phyloP scores from a whole-genome alignment of 2,113 vertebrate genomes.

The Neodon shergylaensis region DNA sequence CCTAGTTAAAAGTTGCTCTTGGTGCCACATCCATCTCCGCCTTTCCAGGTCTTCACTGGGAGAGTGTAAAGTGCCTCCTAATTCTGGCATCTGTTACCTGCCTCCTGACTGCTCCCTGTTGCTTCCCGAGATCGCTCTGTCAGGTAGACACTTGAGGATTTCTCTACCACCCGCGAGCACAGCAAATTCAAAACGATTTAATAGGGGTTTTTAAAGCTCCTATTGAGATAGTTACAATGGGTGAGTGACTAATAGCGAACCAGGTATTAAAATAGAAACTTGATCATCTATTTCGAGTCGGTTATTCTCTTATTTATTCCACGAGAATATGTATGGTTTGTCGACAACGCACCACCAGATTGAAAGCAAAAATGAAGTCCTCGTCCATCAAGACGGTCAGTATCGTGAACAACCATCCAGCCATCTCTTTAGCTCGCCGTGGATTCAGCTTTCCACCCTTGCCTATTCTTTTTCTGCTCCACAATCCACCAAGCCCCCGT shows the following conservation, averaged over 20 bases:
- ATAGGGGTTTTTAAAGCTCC: not conserved
- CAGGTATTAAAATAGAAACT: not conserved
- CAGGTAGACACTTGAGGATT: constrained; percentile 79
- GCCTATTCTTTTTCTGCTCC: not conserved
- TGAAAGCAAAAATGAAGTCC: not conserved
- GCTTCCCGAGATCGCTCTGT: constrained; percentile 70
- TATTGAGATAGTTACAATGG: constrained; percentile 29
- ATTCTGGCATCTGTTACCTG: constrained; percentile 74
- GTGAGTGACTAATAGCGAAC: not conserved
- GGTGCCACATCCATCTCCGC: constrained; percentile 68
- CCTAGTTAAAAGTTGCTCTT: constrained; percentile 76
- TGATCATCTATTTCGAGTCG: not conserved
- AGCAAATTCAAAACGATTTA: constrained; percentile 56
- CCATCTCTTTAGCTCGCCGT: not conserved
- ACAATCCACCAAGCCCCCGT: not conserved
- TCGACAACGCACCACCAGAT: not conserved
- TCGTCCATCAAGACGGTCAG: not conserved
- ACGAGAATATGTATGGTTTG: not conserved
- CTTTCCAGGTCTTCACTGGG: constrained; percentile 56
- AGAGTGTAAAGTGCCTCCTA: constrained; percentile 74
- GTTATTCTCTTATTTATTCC: not conserved
- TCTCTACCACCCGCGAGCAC: constrained; percentile 22
- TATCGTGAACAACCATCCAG: not conserved
- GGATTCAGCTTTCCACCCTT: not conserved
- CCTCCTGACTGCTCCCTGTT: constrained; percentile 67